These are phyloP conservation scores for Geodia barretti DNA, from an alignment of 37 sponge, comb jelly and placozoan genomes.

Conservation along the genomic window DNA sequence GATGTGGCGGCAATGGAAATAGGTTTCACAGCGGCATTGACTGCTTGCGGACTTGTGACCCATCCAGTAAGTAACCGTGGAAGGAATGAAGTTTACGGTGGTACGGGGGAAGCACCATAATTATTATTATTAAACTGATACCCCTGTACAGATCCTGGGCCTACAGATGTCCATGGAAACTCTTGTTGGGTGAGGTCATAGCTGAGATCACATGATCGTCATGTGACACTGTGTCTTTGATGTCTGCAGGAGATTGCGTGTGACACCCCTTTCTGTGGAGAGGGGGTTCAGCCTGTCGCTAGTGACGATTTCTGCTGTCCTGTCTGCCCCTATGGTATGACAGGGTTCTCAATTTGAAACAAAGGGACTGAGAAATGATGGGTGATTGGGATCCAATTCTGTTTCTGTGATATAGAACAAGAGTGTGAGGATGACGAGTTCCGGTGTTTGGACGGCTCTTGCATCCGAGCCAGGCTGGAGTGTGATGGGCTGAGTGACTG, in stretches of 20 bases:
- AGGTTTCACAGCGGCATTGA: not conserved
- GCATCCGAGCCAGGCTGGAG: not conserved
- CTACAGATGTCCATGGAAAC: not conserved
- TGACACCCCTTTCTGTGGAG: slow-evolving; percentile 16
- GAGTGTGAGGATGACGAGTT: not conserved
- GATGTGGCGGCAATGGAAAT: not conserved
- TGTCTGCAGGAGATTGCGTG: slow-evolving; percentile 6
- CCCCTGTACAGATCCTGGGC: not conserved
- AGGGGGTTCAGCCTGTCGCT: not conserved
- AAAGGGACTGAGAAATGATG: no score
- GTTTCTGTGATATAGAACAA: not conserved
- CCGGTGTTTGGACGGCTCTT: not conserved
- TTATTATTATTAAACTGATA: no score
- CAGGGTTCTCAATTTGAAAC: no score
- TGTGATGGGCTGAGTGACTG: slow-evolving; percentile 5
- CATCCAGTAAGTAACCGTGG: not conserved
- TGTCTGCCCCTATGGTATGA: not conserved
- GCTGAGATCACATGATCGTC: not conserved
- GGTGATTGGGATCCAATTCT: not conserved
- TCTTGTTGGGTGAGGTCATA: not conserved
- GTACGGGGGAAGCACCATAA: not conserved
- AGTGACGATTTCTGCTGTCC: slow-evolving; percentile 1
- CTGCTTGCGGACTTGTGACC: not conserved
- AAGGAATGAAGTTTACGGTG: not conserved
- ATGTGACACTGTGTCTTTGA: no score